Evolutionary conservation across 2,797 vertebrate genomes (phyloP), one percentile per base, ranked within the genome.

Genomic region (Discoglossus pictus): DNA sequence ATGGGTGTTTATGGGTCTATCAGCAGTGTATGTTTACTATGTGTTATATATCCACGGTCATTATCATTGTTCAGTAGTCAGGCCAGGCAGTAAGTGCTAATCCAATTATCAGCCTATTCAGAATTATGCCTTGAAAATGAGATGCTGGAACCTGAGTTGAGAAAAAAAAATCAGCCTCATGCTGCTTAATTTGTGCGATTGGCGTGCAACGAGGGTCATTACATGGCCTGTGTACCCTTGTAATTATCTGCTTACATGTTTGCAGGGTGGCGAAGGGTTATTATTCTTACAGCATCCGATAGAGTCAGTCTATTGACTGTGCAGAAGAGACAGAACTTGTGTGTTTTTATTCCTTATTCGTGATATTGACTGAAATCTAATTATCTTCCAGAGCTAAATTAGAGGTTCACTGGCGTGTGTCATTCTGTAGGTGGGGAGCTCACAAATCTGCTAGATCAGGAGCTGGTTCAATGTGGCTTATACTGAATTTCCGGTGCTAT

Each of bases 21-120:
- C 6, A 44, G 15, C 42, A 18, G 15, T 44, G 11, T 4, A 8
- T 17, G 6, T 44, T 17, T 44, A n/a, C n/a, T 9, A 8, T 6
- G n/a, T 18, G 13, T 11, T 53, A 17, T 53, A 35, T 53, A 34
- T 34, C 2, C 16, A 16, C 27, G 10, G 50, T 25, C 18, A 48
- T 48, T 48, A 48, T 48, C 10, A 54, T 38, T 38, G 16, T 34
- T 54, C 34, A 54, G 34, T n/a, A 16, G n/a, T 15, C 51, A 36
- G 34, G 31, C 31, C 10, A 12, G 7, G 51, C 31, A 54, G 17
- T 20, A 13, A 54, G 16, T 36, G 51, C 51, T 54, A 54, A 54
- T 36, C 34, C 51, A 38, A 20, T 54, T 54, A 54, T 54, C 34
- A 36, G 10, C 17, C 17, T 20, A 54, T 38, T 54, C 51, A 38